Percentiles rank a stretch among this genome's conserved stretches.
These are phyloP conservation scores for Solea solea DNA, from an alignment of 2,113 vertebrate species.

Conservation along the genomic window DNA sequence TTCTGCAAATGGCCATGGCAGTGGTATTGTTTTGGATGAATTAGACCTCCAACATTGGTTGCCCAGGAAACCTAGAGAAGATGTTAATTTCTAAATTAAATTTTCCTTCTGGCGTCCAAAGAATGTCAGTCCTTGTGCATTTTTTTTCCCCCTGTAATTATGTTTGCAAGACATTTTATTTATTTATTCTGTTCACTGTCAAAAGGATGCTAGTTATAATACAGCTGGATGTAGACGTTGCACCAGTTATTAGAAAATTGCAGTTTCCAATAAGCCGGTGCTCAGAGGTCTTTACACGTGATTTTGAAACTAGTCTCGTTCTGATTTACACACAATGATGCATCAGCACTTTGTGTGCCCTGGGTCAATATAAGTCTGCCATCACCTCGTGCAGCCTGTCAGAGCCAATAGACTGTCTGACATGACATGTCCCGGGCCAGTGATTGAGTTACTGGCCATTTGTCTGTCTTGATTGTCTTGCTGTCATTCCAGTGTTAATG, in stretches of 20 bases:
- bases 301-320: conserved; percentile 47
- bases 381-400: conserved; percentile 68
- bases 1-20: not conserved
- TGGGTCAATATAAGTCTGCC: conserved; percentile 74
- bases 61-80: not conserved
- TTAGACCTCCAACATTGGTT: conserved; percentile 3
- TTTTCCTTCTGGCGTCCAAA: not conserved
- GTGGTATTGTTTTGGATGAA: conserved; percentile 5
- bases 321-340: conserved; percentile 74
- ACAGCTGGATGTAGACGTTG: not conserved
- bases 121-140: not conserved
- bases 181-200: not conserved
- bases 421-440: conserved; percentile 74
- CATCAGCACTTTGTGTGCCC: conserved; percentile 75
- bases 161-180: not conserved
- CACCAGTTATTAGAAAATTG: not conserved
- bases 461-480: conserved; percentile 76
- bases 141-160: not conserved
- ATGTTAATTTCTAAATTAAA: not conserved
- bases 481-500: conserved; percentile 69
- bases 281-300: not conserved
- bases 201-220: not conserved
- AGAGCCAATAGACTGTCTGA: conserved; percentile 77
- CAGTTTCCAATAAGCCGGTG: not conserved
- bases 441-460: conserved; percentile 80